These are phyloP conservation scores for Hemichromis elongatus DNA, from an alignment of 2,113 vertebrate species.

Conservation along the genomic window DNA sequence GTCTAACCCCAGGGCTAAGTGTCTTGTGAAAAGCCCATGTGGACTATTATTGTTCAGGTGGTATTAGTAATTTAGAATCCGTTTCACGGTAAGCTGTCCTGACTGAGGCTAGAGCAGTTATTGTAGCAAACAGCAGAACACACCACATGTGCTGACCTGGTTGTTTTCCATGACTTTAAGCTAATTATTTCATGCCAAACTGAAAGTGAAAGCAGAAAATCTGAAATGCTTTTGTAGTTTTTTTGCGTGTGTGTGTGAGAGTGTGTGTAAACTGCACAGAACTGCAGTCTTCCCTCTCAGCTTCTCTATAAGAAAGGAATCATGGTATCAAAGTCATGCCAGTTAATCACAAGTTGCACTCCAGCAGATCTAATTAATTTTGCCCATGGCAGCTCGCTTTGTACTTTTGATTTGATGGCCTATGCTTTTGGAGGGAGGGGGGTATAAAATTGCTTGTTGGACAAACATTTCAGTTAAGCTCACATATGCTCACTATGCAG, in stretches of 20 bases:
- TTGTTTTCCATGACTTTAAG: slow-evolving; percentile 13
- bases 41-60: not conserved
- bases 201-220: not conserved
- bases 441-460: slow-evolving; percentile 1
- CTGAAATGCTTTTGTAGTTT: not conserved
- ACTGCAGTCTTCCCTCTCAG: not conserved
- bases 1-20: not conserved
- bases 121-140: not conserved
- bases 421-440: not conserved
- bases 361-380: slow-evolving; percentile 8
- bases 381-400: not conserved
- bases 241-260: not conserved
- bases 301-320: not conserved
- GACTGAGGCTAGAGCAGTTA: not conserved
- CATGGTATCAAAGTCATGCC: not conserved
- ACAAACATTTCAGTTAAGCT: slow-evolving; percentile 8
- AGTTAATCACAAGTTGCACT: not conserved
- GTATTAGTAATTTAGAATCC: not conserved
- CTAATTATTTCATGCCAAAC: not conserved
- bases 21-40: not conserved
- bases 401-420: slow-evolving; percentile 11
- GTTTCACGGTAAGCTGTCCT: not conserved
- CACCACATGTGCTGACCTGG: not conserved
- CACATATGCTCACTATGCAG: not conserved
- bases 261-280: not conserved